phyloP scores from a whole-genome alignment of 2,113 vertebrate species.

The Urocitellus parryii region DNA sequence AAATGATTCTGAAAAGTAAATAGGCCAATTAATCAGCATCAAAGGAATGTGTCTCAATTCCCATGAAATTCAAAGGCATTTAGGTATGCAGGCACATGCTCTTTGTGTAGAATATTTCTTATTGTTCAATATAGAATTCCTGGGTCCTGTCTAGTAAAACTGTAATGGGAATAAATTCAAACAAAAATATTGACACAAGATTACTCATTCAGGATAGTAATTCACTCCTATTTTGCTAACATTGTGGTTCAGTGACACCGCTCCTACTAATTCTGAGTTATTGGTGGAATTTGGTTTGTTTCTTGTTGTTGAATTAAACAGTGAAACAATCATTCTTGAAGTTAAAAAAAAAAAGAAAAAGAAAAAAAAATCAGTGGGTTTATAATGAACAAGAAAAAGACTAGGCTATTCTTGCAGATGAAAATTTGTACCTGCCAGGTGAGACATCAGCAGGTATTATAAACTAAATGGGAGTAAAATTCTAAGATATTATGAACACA shows the following conservation, averaged over 20 bases:
- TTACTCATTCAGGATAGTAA: neutral
- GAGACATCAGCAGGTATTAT: neutral
- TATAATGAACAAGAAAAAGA: neutral
- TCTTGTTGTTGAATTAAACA: neutral
- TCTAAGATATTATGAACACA: neutral
- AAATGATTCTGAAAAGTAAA: neutral
- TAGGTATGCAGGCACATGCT: neutral
- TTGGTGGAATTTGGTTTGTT: neutral
- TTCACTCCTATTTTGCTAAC: neutral
- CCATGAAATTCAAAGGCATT: neutral
- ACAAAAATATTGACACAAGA: neutral
- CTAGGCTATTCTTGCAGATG: neutral
- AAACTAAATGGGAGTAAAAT: neutral
- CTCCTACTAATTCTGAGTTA: neutral
- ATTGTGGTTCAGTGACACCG: neutral
- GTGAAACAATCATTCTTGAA: neutral
- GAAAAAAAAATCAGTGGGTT: neutral
- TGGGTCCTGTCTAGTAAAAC: neutral
- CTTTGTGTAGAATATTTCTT: neutral
- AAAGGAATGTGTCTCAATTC: neutral
- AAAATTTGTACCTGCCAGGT: neutral
- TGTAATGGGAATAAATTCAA: neutral
- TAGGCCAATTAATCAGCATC: neutral
- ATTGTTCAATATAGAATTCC: neutral
- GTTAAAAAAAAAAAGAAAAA: no score